Percentiles rank a stretch among this genome's conserved stretches.
Evolutionary conservation across 1,140 invertebrate species (phyloP).

Genomic region (Holcopasites calliopsidis): DNA sequence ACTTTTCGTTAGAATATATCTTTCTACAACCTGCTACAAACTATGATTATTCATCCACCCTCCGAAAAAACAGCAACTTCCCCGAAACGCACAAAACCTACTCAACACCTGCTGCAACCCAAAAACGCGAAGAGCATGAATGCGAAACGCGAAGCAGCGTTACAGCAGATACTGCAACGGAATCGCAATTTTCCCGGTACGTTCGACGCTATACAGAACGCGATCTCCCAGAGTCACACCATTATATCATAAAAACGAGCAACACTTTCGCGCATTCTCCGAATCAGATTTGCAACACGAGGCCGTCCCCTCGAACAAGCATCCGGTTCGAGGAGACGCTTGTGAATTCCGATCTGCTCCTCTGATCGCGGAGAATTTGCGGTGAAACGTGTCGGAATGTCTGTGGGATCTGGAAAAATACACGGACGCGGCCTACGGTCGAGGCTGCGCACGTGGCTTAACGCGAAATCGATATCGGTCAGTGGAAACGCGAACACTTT

Average conservation of each 20-base stretch:
- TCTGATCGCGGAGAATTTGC: not conserved
- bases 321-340: constrained; percentile 5
- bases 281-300: constrained; percentile 7
- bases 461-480: constrained; percentile 51
- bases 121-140: not conserved
- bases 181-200: not conserved
- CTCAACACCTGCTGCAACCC: not conserved
- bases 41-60: too few relatives aligned
- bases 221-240: not conserved
- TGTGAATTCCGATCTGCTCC: not conserved
- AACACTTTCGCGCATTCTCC: constrained; percentile 26
- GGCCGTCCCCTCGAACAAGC: not conserved
- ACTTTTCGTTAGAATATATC: too few relatives aligned
- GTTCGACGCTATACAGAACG: not conserved
- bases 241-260: not conserved
- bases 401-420: constrained; percentile 21
- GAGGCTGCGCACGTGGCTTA: constrained; percentile 52
- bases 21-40: too few relatives aligned
- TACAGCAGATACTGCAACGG: not conserved
- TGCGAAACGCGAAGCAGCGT: not conserved
- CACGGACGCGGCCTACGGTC: constrained; percentile 1
- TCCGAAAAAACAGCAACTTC: not conserved
- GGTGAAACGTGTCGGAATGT: not conserved
- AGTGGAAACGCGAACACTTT: not conserved
- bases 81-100: not conserved